Evolutionary conservation across 2,888 invertebrate genomes (phyloP).

Genomic region (Macrophya annulata): DNA sequence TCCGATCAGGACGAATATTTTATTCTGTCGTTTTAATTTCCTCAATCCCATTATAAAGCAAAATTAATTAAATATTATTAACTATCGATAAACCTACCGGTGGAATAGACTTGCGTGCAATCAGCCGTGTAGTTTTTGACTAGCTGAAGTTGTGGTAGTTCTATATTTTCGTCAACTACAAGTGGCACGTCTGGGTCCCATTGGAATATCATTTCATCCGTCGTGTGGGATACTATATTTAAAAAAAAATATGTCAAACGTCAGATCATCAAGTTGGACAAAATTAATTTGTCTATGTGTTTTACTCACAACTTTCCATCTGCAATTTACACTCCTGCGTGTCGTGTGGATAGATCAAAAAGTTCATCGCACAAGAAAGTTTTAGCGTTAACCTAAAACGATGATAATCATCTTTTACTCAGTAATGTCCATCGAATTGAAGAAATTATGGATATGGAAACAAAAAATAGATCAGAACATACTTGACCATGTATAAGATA

Average conservation of each 20-base stretch:
- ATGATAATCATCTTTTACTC: not conserved
- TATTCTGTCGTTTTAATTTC: not conserved
- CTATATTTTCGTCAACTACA: slow-evolving; percentile 94
- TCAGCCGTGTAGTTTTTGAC: slow-evolving; percentile 94
- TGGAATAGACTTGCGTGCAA: slow-evolving; percentile 95
- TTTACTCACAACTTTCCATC: slow-evolving; percentile 95
- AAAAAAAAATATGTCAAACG: not conserved
- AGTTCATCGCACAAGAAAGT: slow-evolving; percentile 96
- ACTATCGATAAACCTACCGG: slow-evolving; percentile 82
- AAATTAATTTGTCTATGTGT: not conserved
- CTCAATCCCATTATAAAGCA: not conserved
- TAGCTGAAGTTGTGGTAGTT: slow-evolving; percentile 93
- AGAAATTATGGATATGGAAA: not conserved
- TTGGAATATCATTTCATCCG: slow-evolving; percentile 95
- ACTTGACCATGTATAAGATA: slow-evolving; percentile 94
- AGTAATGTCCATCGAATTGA: no score
- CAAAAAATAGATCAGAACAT: slow-evolving; percentile 71
- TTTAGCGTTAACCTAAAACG: slow-evolving; percentile 87
- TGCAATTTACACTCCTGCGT: slow-evolving; percentile 96
- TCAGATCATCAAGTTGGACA: not conserved
- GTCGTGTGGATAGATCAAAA: slow-evolving; percentile 96
- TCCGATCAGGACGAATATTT: not conserved
- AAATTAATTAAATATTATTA: not conserved
- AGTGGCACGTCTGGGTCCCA: slow-evolving; percentile 96
- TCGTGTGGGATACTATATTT: slow-evolving; percentile 95